Evolutionary conservation across 2,888 invertebrate genomes (phyloP).

Genomic region (Timandra comae): DNA sequence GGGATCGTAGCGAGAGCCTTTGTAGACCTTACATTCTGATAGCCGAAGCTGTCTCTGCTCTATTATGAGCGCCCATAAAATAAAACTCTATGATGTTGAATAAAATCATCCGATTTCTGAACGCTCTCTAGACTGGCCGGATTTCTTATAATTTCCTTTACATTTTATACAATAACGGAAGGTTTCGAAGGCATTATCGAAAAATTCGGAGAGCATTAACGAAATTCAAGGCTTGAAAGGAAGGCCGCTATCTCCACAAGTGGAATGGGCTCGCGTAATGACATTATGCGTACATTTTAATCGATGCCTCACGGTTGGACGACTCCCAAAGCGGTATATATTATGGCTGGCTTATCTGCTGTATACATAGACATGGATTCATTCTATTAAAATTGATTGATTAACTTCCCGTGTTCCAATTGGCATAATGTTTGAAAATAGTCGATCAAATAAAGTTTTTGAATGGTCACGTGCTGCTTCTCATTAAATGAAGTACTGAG

Average conservation of each 20-base stretch:
- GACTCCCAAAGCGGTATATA: conserved; percentile 41
- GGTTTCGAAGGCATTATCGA: conserved; percentile 40
- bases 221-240: conserved; percentile 37
- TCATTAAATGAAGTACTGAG: no score
- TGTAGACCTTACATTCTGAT: conserved; percentile 43
- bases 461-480: neutral
- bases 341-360: conserved; percentile 31
- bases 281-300: conserved; percentile 61
- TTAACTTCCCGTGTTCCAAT: conserved; percentile 27
- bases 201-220: conserved; percentile 43
- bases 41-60: conserved; percentile 31
- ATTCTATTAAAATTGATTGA: conserved; percentile 45
- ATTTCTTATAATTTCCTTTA: conserved; percentile 40
- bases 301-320: conserved; percentile 53
- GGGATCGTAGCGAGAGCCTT: conserved; percentile 45
- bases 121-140: conserved; percentile 6
- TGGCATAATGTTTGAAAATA: conserved; percentile 7
- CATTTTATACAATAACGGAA: conserved; percentile 35
- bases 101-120: conserved; percentile 16
- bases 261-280: conserved; percentile 47
- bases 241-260: conserved; percentile 41
- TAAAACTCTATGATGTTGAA: conserved; percentile 28
- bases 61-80: conserved; percentile 30
- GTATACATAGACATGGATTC: conserved; percentile 34
- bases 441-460: neutral